Evolutionary conservation across 1,140 invertebrate genomes (phyloP).

Genomic region (Grapholita molesta): DNA sequence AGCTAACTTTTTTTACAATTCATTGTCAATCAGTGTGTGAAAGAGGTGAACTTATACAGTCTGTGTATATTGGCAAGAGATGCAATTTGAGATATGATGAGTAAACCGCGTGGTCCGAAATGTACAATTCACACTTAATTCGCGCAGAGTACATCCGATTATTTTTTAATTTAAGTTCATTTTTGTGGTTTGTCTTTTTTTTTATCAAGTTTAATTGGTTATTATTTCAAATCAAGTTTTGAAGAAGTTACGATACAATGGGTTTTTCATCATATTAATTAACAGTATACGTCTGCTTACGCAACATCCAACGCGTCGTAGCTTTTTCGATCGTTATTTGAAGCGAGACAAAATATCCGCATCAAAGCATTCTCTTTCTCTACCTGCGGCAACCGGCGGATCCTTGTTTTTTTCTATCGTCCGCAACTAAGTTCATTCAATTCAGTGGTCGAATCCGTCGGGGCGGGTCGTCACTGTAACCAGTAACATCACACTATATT

Average conservation of each 20-base stretch:
- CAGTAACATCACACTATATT: conserved; percentile 37
- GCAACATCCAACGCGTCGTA: neutral
- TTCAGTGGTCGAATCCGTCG: conserved; percentile 61
- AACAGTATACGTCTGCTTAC: neutral
- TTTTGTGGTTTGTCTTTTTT: too few species aligned
- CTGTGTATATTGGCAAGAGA: neutral
- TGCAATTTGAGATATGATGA: neutral
- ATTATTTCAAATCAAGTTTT: too few species aligned
- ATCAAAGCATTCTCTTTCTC: conserved; percentile 19
- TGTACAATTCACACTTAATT: neutral
- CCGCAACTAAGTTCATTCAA: conserved; percentile 27
- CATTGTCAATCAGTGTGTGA: neutral
- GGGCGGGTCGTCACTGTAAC: conserved; percentile 70
- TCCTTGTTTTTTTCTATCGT: conserved; percentile 35
- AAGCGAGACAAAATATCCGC: conserved; percentile 33
- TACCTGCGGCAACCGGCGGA: conserved; percentile 3
- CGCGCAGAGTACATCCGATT: neutral
- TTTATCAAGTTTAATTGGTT: too few species aligned
- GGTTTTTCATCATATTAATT: too few species aligned
- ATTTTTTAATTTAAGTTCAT: neutral
- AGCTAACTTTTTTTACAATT: neutral
- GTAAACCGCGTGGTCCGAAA: neutral
- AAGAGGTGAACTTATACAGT: neutral
- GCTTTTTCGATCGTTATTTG: conserved; percentile 12
- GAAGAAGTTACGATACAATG: too few species aligned